Percentiles rank a stretch among this genome's conserved stretches.
Conservation (phyloP, 2,797 vertebrate genomes). For the Pempheris klunzingeri region DNA sequence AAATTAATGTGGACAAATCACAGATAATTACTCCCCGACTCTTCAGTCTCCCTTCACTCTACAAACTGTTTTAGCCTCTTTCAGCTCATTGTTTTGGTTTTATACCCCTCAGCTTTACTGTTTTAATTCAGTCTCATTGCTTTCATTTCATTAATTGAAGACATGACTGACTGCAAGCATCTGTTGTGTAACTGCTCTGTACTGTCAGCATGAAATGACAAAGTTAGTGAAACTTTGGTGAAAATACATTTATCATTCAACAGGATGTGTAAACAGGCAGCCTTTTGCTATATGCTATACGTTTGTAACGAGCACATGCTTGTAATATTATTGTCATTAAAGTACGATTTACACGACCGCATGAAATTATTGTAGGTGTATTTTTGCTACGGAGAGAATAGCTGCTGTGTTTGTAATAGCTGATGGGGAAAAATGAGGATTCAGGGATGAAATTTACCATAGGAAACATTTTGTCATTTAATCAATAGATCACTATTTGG, state of each 20-base stretch:
- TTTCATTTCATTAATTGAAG: not conserved
- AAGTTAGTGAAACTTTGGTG: constrained; percentile 5
- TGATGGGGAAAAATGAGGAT: not conserved
- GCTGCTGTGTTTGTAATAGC: not conserved
- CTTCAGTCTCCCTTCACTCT: not conserved
- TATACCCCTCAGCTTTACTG: not conserved
- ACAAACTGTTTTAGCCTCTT: not conserved
- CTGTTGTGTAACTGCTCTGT: not conserved
- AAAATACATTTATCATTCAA: not conserved
- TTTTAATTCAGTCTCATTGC: not conserved
- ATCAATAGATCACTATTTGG: not conserved
- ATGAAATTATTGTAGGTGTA: not conserved
- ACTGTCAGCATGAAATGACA: not conserved
- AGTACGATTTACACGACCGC: not conserved
- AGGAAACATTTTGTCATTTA: not conserved
- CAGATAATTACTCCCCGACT: not conserved
- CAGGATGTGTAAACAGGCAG: constrained; percentile 1
- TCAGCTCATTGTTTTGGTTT: not conserved
- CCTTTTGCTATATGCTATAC: not conserved
- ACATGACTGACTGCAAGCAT: not conserved
- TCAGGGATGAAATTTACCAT: not conserved
- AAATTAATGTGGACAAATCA: not conserved
- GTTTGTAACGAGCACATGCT: not conserved
- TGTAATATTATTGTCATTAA: not conserved
- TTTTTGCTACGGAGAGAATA: not conserved